Evolutionary conservation across 2,113 vertebrate genomes (phyloP), one percentile per base, ranked within the genome.

Genomic region (Pheucticus melanocephalus): DNA sequence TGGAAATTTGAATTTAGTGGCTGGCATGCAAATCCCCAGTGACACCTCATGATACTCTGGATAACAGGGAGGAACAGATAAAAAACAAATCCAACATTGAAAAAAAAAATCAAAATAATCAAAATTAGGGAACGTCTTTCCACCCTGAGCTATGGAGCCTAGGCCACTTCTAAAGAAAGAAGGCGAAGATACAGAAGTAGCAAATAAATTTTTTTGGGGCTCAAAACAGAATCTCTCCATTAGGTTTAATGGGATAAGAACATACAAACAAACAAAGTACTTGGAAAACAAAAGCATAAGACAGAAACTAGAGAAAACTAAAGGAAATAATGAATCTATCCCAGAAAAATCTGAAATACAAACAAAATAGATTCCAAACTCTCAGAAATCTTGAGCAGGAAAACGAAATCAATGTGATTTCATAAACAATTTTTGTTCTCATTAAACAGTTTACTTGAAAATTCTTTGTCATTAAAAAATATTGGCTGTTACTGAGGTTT

Each of bases 41-140:
- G 40, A 44, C 10, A 33, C 21, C 16, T 42, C 50, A 23, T 30
- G 44, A 9, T 42, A 22, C 30, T 54, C 63, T 5, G 13, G 28
- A 1, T 40, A 72, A 69, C 37, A 76, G 37, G 14, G 16, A 66
- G 53, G 23, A 9, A 65, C 3, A 50, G 48, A 61, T 61, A 63
- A 86, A 70, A 88, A 56, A 11, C 12, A 37, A 65, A 66, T n/a
- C 27, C 4, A 63, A 8, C 0, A 0, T 2, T 15, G 7, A 1
- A 23, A n/a, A 44, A 44, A 12, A 19, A 71, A n/a, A 30, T 17
- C 27, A 18, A 53, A 53, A 53, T 11, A 19, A 7, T 15, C 2
- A 1, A 23, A 30, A 37, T 37, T 40, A 47, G 20, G 17, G 70
- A 72, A 28, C 45, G 22, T 72, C 15, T 84, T 90, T 77, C 57